Percentiles rank a stretch among this genome's conserved stretches.
phyloP scores from a whole-genome alignment of 2,797 vertebrate genomes.

The Prionace glauca region DNA sequence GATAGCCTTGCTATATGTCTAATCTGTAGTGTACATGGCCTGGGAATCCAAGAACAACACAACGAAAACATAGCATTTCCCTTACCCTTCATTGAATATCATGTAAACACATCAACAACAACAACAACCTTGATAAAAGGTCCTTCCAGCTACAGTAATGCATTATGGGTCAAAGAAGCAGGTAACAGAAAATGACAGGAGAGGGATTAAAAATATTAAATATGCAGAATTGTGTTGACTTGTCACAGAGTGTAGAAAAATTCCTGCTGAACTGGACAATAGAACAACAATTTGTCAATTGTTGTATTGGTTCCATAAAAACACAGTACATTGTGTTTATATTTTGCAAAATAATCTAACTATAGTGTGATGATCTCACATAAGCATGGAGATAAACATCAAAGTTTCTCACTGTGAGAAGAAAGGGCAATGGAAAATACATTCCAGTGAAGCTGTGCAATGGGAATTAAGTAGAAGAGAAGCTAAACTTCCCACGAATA shows the following conservation, averaged over 20 bases:
- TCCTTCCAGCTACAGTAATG: background rate
- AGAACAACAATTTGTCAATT: background rate
- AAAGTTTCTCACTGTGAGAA: constrained; percentile 11
- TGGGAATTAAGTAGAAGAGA: constrained; percentile 7
- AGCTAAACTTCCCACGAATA: constrained; percentile 1
- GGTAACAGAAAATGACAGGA: background rate
- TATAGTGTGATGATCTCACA: constrained; percentile 7
- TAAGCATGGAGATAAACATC: constrained; percentile 13
- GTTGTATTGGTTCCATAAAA: background rate
- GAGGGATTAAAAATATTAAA: background rate
- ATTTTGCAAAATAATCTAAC: constrained; percentile 8
- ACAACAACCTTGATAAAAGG: background rate
- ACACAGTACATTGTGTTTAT: background rate
- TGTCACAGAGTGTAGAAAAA: background rate
- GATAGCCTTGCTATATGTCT: background rate
- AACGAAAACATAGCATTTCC: no score
- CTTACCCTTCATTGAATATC: background rate
- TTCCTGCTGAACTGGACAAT: background rate
- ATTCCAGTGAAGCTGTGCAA: constrained; percentile 25
- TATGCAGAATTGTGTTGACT: background rate
- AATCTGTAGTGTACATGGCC: background rate
- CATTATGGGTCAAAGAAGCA: background rate
- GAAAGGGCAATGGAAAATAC: constrained; percentile 10
- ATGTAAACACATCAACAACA: background rate
- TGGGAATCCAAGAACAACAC: background rate